Base-by-base conservation (phyloP, 2,888 invertebrate species). In the Pristionchus japonicus region DNA sequence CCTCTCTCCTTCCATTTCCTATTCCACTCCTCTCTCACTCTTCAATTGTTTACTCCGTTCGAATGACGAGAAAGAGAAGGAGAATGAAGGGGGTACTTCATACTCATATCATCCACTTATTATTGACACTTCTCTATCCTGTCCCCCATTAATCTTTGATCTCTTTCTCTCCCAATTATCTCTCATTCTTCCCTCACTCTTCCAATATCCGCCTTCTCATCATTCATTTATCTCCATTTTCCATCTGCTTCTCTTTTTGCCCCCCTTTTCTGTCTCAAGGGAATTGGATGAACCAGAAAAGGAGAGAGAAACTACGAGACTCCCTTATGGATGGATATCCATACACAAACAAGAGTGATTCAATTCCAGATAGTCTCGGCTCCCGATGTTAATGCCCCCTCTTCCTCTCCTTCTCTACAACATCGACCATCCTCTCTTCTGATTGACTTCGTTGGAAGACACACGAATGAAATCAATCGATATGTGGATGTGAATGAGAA, bases 401-500 rank as follows among this genome's bases (percentile, higher is more conserved):
- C 31, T 40, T 47, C 49, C 0, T 52, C 82, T 82, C 82, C 82
- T 31, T 82, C 82, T 31, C 27, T 31, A 6, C 70, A 34, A 3
- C 87, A 67, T 31, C 64, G 87, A 11, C 87, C 87, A 9, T 87
- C 87, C 17, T 77, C 77, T 37, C 87, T 87, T 40, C 77, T 87
- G n/a, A 27, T 87, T 27, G 87, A 87, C 57, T 87, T 87, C 34
- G 87, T 87, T 13, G 87, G 87, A 20, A 20, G 83, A 70, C 83
- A 83, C 13, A 31, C 74, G 15, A 37, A 27, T 40, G 52, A 31
- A 13, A 83, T 49, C 67, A 57, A 80, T 23, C 40, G 91, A 77
- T 90, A 88, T 82, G 91, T 91, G 15, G 94, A 94, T 89, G 90
- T 94, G 52, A 94, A 94, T 88, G 93, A 94, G 89, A 94, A 94